phyloP scores from a whole-genome alignment of 2,888 invertebrate genomes.

The Dioctria linearis region DNA sequence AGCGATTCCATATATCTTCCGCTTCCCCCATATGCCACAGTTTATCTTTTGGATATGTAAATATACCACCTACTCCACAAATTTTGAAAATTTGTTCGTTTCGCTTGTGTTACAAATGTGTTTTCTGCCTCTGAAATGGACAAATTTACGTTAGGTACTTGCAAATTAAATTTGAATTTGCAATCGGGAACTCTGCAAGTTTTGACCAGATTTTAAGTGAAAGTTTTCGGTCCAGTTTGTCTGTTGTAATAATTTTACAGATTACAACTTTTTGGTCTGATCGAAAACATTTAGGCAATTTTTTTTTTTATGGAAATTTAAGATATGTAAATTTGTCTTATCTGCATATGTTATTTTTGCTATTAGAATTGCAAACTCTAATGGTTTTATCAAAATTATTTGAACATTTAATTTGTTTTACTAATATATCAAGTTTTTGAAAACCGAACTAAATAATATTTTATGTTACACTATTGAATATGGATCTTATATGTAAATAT shows the following conservation, averaged over 20 bases:
- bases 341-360: no score
- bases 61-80: slow-evolving; percentile 8
- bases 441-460: no score
- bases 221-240: background rate
- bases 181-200: slow-evolving; percentile 6
- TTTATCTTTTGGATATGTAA: slow-evolving; percentile 41
- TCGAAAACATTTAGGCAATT: background rate
- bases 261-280: background rate
- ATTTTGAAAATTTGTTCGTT: slow-evolving; percentile 30
- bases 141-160: slow-evolving; percentile 35
- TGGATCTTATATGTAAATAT: no score
- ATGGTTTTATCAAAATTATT: no score
- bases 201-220: slow-evolving; percentile 22
- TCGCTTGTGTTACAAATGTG: slow-evolving; percentile 13
- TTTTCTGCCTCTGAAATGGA: slow-evolving; percentile 27
- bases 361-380: no score
- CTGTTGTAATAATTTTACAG: background rate
- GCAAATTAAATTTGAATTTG: slow-evolving; percentile 37
- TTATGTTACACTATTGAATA: no score
- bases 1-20: slow-evolving; percentile 14
- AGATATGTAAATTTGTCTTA: background rate
- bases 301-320: background rate
- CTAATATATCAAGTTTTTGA: no score
- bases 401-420: no score
- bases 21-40: background rate